Conservation (phyloP, 1,140 invertebrate species). For the Magallana gigas region DNA sequence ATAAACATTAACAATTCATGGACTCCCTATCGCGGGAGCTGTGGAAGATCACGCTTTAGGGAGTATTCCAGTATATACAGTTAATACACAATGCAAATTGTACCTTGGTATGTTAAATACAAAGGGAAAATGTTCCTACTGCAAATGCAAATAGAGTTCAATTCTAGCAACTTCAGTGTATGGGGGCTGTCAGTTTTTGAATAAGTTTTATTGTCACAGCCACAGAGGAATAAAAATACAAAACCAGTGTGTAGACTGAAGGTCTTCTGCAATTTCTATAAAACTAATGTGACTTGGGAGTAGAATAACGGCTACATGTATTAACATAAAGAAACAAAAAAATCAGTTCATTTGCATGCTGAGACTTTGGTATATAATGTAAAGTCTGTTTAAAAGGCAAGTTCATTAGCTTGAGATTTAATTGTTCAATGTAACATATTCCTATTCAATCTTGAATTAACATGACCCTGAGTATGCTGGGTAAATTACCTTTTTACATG, state of each 20-base stretch:
- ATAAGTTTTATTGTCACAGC: neutral
- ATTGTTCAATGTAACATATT: too few species aligned
- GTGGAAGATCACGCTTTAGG: neutral
- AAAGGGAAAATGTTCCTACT: neutral
- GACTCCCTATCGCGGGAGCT: neutral
- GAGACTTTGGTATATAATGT: too few species aligned
- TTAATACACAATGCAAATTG: conserved; percentile 4
- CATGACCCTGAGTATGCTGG: too few species aligned
- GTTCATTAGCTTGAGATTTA: too few species aligned
- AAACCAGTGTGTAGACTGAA: neutral
- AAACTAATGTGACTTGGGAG: too few species aligned
- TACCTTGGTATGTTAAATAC: conserved; percentile 14
- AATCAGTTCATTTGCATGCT: too few species aligned
- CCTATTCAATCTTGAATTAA: too few species aligned
- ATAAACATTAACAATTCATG: conserved; percentile 31
- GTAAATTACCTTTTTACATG: too few species aligned
- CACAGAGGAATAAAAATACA: neutral
- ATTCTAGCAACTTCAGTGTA: neutral
- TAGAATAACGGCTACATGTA: too few species aligned
- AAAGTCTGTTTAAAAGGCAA: too few species aligned
- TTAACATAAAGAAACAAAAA: too few species aligned
- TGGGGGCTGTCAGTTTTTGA: conserved; percentile 16
- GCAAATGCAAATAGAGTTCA: conserved; percentile 10
- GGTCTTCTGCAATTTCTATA: neutral
- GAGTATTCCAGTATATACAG: neutral